Evolutionary conservation across 1,140 invertebrate species (phyloP).

Genomic region (Mizuhopecten yessoensis): DNA sequence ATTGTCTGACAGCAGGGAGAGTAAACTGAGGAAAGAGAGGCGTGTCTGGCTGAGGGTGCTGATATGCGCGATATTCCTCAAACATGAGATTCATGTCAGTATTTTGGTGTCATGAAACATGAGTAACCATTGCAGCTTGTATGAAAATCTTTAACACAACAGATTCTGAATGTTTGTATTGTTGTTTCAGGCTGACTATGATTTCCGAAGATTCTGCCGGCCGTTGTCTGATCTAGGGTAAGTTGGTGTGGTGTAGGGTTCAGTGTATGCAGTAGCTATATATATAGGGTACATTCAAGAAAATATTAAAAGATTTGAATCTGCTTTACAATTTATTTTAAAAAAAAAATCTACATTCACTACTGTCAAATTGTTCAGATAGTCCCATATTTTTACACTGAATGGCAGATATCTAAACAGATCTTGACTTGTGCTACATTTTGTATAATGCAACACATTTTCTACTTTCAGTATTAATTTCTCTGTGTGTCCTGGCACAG

Average conservation of each 20-base stretch:
- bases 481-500: constrained; percentile 87
- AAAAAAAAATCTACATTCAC: too few relatives aligned
- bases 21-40: constrained; percentile 14
- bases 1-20: neutral
- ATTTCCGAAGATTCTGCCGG: constrained; percentile 87
- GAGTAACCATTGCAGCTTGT: too few relatives aligned
- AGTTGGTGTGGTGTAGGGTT: constrained; percentile 41
- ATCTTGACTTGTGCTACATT: neutral
- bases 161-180: constrained; percentile 56
- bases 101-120: too few relatives aligned
- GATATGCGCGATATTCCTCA: constrained; percentile 31
- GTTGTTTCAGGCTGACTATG: constrained; percentile 88
- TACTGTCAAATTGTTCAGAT: too few relatives aligned
- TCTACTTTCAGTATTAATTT: constrained; percentile 86
- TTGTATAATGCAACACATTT: constrained; percentile 56
- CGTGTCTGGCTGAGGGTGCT: neutral
- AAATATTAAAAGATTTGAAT: too few relatives aligned
- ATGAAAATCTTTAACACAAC: too few relatives aligned
- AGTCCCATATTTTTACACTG: too few relatives aligned
- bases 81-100: too few relatives aligned
- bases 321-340: too few relatives aligned
- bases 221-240: constrained; percentile 80
- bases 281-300: too few relatives aligned
- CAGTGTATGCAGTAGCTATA: too few relatives aligned
- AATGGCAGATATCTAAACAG: too few relatives aligned